Percentiles rank a stretch among this genome's conserved stretches.
Conservation (phyloP, 2,797 vertebrate genomes). For the Melanotaenia pygmaea region DNA sequence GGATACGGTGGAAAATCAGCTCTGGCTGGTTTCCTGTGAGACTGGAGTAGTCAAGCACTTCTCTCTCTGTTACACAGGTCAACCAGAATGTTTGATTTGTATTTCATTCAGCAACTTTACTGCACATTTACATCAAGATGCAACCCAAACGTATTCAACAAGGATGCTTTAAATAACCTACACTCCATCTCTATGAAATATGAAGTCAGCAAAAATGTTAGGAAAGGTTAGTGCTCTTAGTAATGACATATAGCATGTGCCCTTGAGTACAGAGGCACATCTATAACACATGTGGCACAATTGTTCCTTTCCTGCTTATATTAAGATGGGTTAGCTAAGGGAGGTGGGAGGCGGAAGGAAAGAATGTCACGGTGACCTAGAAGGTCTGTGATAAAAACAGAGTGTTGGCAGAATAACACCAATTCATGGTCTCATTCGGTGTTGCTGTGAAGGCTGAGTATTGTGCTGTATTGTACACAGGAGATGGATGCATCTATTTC, state of each 20-base stretch:
- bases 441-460: constrained; percentile 62
- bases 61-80: constrained; percentile 16
- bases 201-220: constrained; percentile 44
- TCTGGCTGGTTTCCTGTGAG: constrained; percentile 75
- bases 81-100: constrained; percentile 1
- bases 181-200: neutral
- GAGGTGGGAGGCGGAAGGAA: constrained; percentile 41
- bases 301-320: constrained; percentile 33
- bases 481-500: constrained; percentile 37
- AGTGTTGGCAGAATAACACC: constrained; percentile 52
- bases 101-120: neutral
- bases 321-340: constrained; percentile 36
- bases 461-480: constrained; percentile 44
- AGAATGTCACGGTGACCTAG: constrained; percentile 76
- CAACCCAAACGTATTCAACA: neutral
- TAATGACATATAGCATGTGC: constrained; percentile 14
- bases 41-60: constrained; percentile 37
- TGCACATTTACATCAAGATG: neutral
- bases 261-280: constrained; percentile 45
- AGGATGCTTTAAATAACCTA: constrained; percentile 1
- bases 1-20: constrained; percentile 74
- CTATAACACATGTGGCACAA: constrained; percentile 59
- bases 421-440: constrained; percentile 49
- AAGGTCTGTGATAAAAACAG: constrained; percentile 67
- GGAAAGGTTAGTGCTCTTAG: constrained; percentile 4